Percentiles rank a stretch among this genome's conserved stretches.
These are phyloP conservation scores for Amphipyra tragopoginis DNA, from an alignment of 2,888 invertebrate genomes.

Conservation along the genomic window DNA sequence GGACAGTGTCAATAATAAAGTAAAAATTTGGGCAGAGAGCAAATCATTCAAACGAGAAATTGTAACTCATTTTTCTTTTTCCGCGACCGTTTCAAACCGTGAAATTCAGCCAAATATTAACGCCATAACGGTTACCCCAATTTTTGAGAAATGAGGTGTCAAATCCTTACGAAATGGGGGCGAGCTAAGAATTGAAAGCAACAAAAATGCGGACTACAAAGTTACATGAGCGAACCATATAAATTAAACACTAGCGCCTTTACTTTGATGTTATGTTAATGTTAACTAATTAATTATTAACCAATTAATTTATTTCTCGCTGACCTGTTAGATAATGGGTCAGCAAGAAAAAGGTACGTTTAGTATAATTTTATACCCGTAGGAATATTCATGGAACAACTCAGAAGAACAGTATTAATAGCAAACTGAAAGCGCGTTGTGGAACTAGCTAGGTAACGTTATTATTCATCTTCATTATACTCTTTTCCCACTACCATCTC, in stretches of 20 bases:
- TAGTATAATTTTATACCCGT: neutral
- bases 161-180: conserved; percentile 17
- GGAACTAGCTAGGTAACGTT: neutral
- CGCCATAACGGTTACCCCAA: conserved; percentile 33
- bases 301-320: too few relatives aligned
- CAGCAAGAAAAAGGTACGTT: neutral
- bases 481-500: neutral
- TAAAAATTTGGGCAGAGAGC: neutral
- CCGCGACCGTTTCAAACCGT: conserved; percentile 29
- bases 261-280: conserved; percentile 11
- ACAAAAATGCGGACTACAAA: conserved; percentile 36
- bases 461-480: neutral
- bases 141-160: conserved; percentile 54
- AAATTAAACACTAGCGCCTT: conserved; percentile 29
- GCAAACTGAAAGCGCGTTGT: neutral
- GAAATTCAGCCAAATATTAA: conserved; percentile 41
- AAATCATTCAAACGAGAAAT: conserved; percentile 30
- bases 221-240: conserved; percentile 18
- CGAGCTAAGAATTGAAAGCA: conserved; percentile 18
- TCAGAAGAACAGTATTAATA: conserved; percentile 3
- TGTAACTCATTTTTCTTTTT: conserved; percentile 36
- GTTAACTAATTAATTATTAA: neutral
- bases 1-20: neutral
- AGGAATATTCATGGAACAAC: neutral
- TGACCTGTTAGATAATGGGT: too few relatives aligned